Base-by-base conservation (phyloP, 1,140 invertebrate species). In the Megalopta genalis region DNA sequence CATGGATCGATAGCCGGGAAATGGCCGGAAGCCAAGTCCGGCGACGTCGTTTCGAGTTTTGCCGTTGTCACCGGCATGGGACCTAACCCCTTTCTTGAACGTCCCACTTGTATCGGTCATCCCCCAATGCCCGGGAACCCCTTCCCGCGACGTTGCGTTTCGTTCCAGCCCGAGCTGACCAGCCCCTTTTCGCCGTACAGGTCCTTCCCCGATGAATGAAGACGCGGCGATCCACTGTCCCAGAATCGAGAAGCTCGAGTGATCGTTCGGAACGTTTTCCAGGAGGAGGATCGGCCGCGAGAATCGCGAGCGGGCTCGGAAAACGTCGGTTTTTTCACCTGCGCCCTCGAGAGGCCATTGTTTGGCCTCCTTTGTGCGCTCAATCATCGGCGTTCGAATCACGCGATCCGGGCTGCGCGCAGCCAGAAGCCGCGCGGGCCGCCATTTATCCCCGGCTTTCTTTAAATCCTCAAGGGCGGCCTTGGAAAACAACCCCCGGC, bases 1-100 rank as follows among this genome's bases (percentile, higher is more conserved):
- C 87, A 89, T 89, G 90, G 90, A 92, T 92, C 91, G 91, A 92
- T 92, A 92, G 90, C 87, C 90, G 85, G 90, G 88, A 92, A 92
- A 92, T 92, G 90, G 91, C 90, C 90, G 90, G 90, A 92, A 92
- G 91, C 91, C 91, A 92, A 92, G 91, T 91, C 89, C 90, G 90
- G 89, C 90, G 90, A 90, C 88, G 90, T 92, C 91, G 90, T 91
- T 92, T 91, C 90, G 90, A 92, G 90, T 92, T 91, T 92, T 91
- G 88, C 90, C 87, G 89, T 91, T 91, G 91, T 92, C 90, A 91
- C 86, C 86, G 59, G n/a, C 75, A 82, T 81, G 83, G 77, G 83
- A 60, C 62, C 86, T 87, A 91, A 90, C 88, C 89, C 90, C 86
- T 89, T 91, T 90, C 86, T 80, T 79, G 42, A 72, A 80, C 87